Evolutionary conservation across 1,140 invertebrate species (phyloP).

Genomic region (Hypsibius dujardini): DNA sequence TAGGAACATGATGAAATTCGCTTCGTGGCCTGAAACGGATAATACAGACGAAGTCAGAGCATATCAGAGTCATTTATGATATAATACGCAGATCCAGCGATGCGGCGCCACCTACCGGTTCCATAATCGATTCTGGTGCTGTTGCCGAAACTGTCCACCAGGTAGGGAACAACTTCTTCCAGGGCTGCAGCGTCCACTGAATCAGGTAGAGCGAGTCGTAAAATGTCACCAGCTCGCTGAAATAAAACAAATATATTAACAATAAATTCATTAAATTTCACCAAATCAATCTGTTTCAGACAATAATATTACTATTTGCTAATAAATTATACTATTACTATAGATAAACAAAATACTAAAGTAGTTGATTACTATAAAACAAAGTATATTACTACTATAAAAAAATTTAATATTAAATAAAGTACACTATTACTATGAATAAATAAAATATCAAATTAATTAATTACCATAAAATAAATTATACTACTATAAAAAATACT

Average conservation of each 20-base stretch:
- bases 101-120: constrained; percentile 41
- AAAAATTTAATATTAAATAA: too few relatives aligned
- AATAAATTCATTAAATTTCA: too few relatives aligned
- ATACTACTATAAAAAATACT: too few relatives aligned
- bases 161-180: constrained; percentile 64
- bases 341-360: too few relatives aligned
- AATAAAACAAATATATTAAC: constrained; percentile 20
- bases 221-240: constrained; percentile 40
- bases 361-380: too few relatives aligned
- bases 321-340: too few relatives aligned
- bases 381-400: too few relatives aligned
- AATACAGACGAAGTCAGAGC: constrained; percentile 7
- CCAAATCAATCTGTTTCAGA: too few relatives aligned
- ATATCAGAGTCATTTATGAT: constrained; percentile 19
- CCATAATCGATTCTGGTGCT: constrained; percentile 94
- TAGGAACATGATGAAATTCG: constrained; percentile 86
- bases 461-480: too few relatives aligned
- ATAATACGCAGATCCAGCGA: constrained; percentile 10
- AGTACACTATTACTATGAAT: too few relatives aligned
- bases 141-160: constrained; percentile 87
- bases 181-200: constrained; percentile 49
- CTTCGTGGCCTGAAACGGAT: constrained; percentile 59
- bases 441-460: too few relatives aligned
- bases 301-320: too few relatives aligned
- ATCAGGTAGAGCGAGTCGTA: constrained; percentile 47